Conservation (phyloP, 2,113 vertebrate genomes). For the Bos taurus region DNA sequence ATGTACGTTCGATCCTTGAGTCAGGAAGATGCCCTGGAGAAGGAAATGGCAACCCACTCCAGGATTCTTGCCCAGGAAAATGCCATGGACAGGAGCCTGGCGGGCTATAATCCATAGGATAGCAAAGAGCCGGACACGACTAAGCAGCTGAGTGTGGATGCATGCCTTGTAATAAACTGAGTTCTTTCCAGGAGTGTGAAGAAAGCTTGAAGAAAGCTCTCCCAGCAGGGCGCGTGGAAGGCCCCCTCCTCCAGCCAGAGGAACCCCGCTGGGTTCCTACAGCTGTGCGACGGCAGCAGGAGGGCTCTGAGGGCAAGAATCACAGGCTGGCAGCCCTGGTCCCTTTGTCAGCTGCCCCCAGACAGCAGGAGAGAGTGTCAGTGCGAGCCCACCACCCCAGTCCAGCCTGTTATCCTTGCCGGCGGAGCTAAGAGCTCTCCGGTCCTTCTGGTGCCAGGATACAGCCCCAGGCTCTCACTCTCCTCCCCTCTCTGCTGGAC, state of each 20-base stretch:
- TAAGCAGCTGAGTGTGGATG: background rate
- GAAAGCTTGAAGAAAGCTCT: background rate
- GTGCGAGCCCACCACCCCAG: rapidly evolving
- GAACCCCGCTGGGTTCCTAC: background rate
- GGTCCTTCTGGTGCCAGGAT: background rate
- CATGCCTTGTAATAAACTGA: background rate
- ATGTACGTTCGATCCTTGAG: background rate
- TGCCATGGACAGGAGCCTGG: background rate
- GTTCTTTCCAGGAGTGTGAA: background rate
- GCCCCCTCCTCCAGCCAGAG: background rate
- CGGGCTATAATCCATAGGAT: background rate
- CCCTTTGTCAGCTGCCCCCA: background rate
- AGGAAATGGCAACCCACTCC: background rate
- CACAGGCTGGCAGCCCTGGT: background rate
- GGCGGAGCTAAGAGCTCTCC: background rate
- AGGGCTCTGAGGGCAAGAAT: background rate
- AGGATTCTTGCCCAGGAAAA: background rate
- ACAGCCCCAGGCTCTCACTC: too few relatives aligned
- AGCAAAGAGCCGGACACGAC: rapidly evolving
- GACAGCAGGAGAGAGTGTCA: background rate
- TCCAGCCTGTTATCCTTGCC: background rate
- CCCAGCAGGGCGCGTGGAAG: background rate
- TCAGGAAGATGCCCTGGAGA: background rate
- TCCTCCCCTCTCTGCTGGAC: background rate
- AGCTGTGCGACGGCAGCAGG: background rate